phyloP scores from a whole-genome alignment of 1,140 invertebrate species.

The Arctopsyche grandis region DNA sequence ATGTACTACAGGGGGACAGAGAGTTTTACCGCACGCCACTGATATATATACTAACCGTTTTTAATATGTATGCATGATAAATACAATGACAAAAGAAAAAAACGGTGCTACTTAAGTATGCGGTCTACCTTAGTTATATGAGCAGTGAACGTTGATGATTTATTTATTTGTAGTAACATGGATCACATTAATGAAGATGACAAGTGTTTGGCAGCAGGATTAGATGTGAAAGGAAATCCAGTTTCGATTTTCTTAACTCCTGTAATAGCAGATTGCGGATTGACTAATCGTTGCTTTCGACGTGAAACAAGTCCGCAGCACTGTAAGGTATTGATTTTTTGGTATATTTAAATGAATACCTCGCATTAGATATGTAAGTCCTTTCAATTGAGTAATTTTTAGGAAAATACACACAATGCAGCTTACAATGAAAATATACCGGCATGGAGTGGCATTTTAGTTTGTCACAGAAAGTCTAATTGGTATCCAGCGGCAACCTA shows the following conservation, averaged over 20 bases:
- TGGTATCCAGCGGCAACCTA: constrained; percentile 74
- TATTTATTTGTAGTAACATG: background rate
- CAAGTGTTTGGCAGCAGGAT: constrained; percentile 67
- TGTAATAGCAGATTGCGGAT: constrained; percentile 62
- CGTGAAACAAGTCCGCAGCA: constrained; percentile 54
- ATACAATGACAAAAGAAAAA: too few species aligned
- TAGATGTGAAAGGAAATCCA: constrained; percentile 60
- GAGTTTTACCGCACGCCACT: too few species aligned
- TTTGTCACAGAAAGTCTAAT: constrained; percentile 68
- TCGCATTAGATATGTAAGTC: too few species aligned
- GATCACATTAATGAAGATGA: constrained; percentile 56
- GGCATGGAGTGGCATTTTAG: constrained; percentile 69
- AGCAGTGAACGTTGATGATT: background rate
- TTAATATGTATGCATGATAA: too few species aligned
- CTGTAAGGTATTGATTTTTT: constrained; percentile 61
- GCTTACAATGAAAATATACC: background rate
- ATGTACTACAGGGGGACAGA: too few species aligned
- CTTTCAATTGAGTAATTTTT: background rate
- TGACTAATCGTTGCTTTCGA: constrained; percentile 67
- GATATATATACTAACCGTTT: too few species aligned
- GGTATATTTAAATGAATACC: background rate
- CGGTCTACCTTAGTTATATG: background rate
- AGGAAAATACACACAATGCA: background rate
- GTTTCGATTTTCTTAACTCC: constrained; percentile 63
- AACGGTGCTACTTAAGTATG: too few species aligned